Evolutionary conservation across 1,140 invertebrate genomes (phyloP).

Genomic region (Ips typographus): DNA sequence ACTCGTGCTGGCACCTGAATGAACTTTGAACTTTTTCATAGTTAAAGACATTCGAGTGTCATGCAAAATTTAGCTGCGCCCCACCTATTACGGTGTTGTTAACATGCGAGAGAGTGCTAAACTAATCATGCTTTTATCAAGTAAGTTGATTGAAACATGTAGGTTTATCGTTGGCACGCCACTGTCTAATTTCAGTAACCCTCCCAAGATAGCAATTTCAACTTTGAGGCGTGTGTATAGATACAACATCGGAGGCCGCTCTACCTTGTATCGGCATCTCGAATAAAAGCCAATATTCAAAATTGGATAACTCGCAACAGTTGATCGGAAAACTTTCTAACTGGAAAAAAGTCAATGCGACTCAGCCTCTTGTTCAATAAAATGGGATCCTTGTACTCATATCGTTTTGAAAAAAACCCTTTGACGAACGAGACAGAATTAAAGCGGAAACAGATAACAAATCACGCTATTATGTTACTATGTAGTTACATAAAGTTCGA

Average conservation of each 20-base stretch:
- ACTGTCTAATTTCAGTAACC: slow-evolving; percentile 14
- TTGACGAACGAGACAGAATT: no score
- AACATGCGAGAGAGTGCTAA: not conserved
- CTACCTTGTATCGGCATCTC: slow-evolving; percentile 21
- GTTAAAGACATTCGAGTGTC: no score
- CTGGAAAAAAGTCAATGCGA: slow-evolving; percentile 2
- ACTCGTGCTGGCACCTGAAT: no score
- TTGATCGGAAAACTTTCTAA: slow-evolving; percentile 44
- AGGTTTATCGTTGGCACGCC: slow-evolving; percentile 8
- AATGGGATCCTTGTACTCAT: no score
- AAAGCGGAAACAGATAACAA: no score
- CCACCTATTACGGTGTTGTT: not conserved
- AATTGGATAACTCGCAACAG: slow-evolving; percentile 49
- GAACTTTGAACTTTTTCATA: not conserved
- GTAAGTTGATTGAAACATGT: not conserved
- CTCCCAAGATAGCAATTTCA: slow-evolving; percentile 24
- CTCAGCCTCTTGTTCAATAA: no score
- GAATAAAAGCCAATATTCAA: slow-evolving; percentile 45
- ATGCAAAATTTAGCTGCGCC: no score
- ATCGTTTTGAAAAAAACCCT: no score
- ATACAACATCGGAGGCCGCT: slow-evolving; percentile 10
- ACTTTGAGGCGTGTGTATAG: slow-evolving; percentile 12
- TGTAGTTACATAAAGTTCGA: no score
- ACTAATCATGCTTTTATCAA: not conserved
- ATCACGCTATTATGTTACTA: no score